Percentiles rank a stretch among this genome's conserved stretches.
phyloP scores from a whole-genome alignment of 92 coral and sea anemone species.

The Epizoanthus stellaris region DNA sequence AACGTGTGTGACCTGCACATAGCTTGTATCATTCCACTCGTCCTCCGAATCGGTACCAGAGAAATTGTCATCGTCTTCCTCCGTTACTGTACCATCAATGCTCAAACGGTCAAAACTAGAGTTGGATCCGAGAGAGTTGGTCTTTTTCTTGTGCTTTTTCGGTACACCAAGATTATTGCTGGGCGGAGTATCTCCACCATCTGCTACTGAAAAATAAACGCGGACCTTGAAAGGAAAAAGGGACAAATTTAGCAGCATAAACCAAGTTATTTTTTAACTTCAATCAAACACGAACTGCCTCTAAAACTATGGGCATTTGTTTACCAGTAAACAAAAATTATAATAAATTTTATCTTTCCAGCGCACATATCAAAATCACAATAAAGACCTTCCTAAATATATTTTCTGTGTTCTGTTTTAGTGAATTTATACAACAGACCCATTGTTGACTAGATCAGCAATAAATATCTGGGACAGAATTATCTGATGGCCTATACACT shows the following conservation, averaged over 20 bases:
- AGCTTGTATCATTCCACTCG: slow-evolving; percentile 65
- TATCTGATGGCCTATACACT: too few species aligned
- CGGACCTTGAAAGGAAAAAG: slow-evolving; percentile 21
- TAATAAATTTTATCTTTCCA: neutral
- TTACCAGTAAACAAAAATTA: too few species aligned
- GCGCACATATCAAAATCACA: neutral
- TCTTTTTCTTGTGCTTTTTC: slow-evolving; percentile 38
- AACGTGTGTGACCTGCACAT: slow-evolving; percentile 31
- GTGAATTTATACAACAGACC: neutral
- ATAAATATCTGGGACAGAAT: too few species aligned
- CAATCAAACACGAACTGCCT: neutral
- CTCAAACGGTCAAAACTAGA: slow-evolving; percentile 51
- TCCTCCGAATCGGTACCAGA: slow-evolving; percentile 88
- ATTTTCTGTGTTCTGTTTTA: too few species aligned
- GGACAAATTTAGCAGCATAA: too few species aligned
- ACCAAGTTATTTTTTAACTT: neutral
- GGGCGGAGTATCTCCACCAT: neutral
- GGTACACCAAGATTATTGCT: slow-evolving; percentile 12
- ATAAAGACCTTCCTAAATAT: too few species aligned
- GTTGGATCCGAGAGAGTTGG: slow-evolving; percentile 53
- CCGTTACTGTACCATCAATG: slow-evolving; percentile 42
- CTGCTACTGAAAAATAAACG: slow-evolving; percentile 22
- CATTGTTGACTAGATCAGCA: neutral
- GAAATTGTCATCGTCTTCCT: slow-evolving; percentile 75
- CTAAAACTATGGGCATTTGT: too few species aligned